Evolutionary conservation across 2,888 invertebrate species (phyloP), one percentile per base, ranked within the genome.

Genomic region (Morpho helenor): DNA sequence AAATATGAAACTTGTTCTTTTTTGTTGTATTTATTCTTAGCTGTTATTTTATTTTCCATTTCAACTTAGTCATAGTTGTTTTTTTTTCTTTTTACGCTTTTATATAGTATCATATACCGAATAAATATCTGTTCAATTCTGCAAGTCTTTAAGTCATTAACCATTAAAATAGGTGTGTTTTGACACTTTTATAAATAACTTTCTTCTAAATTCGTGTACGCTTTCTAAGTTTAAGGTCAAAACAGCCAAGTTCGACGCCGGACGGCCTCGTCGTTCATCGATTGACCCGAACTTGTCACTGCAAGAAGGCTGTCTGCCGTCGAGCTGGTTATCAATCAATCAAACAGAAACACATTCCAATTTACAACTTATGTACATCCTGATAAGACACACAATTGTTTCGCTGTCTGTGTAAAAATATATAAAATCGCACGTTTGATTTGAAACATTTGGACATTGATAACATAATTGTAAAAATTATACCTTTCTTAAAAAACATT

Each of bases 271-370:
- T 46, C 57, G 40, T 49, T 54, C 60, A 61, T 66, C 53, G 52
- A 43, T 52, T 64, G 66, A 65, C 61, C 65, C 62, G 60, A 64
- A 63, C 65, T 62, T 62, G 62, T 60, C 56, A 57, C 60, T 56
- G 61, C 64, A 58, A 54, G 61, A 66, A 68, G 66, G 60, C 65
- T 66, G 66, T 66, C 65, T 64, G 55, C 62, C 58, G 56, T 59
- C 57, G 60, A 59, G 54, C 59, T 60, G 46, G 60, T 60, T 56
- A 61, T 66, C 66, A 61, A 63, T 59, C 52, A 61, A 39, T 48
- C 41, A 47, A 31, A 49, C 16, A 8, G 22, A 57, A 49, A 46
- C 40, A 10, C 60, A 56, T 31, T 22, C 23, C 8, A 60, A 50
- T 45, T 53, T 53, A 46, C 10, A 46, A 51, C 48, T 50, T 63